Conservation (phyloP, 1,140 invertebrate genomes). For the Daktulosphaira vitifoliae region DNA sequence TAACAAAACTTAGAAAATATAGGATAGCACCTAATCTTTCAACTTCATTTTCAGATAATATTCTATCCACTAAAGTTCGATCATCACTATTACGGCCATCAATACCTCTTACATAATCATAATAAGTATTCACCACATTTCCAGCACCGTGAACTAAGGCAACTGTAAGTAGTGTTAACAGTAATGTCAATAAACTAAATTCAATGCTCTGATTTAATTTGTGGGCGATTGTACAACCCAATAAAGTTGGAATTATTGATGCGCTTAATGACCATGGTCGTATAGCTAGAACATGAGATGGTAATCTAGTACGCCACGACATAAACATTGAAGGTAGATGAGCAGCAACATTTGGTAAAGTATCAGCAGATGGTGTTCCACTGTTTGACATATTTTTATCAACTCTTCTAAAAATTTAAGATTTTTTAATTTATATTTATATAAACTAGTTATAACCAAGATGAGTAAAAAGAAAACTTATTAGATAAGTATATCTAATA, state of each 20-base stretch:
- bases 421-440: no score
- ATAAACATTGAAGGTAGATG: constrained; percentile 30
- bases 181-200: constrained; percentile 67
- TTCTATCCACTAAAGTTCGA: constrained; percentile 81
- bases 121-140: constrained; percentile 95
- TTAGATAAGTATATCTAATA: no score
- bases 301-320: constrained; percentile 45
- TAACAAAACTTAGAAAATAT: constrained; percentile 78
- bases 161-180: constrained; percentile 74
- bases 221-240: constrained; percentile 79
- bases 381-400: constrained; percentile 12
- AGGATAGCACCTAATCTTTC: constrained; percentile 70
- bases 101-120: constrained; percentile 86
- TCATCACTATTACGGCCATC: constrained; percentile 87
- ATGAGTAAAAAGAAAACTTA: no score
- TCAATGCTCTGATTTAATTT: constrained; percentile 58
- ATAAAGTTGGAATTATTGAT: constrained; percentile 77
- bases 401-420: no score
- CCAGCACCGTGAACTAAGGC: constrained; percentile 88
- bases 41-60: constrained; percentile 76
- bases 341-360: constrained; percentile 23
- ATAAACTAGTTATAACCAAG: no score
- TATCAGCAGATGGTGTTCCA: constrained; percentile 13
- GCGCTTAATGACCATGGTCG: constrained; percentile 88
- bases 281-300: constrained; percentile 75